These are phyloP conservation scores for Phrynocephalus forsythii DNA, from an alignment of 2,797 vertebrate genomes.

Conservation along the genomic window DNA sequence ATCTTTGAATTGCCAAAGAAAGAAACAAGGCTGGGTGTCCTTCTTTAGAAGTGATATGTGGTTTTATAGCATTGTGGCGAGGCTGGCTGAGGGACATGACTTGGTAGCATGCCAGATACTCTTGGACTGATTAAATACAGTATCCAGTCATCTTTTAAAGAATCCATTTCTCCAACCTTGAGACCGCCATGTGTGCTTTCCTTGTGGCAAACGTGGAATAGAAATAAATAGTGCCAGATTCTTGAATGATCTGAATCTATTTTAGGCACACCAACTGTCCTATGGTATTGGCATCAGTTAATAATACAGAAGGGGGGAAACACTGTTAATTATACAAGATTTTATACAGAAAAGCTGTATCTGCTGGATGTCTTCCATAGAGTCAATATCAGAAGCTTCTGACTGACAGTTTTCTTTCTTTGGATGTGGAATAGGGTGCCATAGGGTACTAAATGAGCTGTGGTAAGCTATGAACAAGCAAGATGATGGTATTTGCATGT, in stretches of 20 bases:
- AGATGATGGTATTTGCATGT: not conserved
- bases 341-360: not conserved
- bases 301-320: not conserved
- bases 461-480: not conserved
- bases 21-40: slow-evolving; percentile 28
- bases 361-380: not conserved
- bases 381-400: not conserved
- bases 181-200: slow-evolving; percentile 42
- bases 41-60: slow-evolving; percentile 26
- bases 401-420: not conserved
- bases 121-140: slow-evolving; percentile 47
- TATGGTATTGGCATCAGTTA: not conserved
- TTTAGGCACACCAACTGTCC: not conserved
- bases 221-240: slow-evolving; percentile 44
- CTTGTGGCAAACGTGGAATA: slow-evolving; percentile 47
- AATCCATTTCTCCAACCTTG: slow-evolving; percentile 52
- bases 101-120: slow-evolving; percentile 40
- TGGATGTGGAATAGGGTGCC: not conserved
- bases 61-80: slow-evolving; percentile 33
- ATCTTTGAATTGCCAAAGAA: slow-evolving; percentile 51
- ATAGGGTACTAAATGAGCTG: not conserved
- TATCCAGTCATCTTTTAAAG: slow-evolving; percentile 46
- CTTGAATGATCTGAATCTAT: slow-evolving; percentile 18
- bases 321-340: not conserved
- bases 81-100: slow-evolving; percentile 33